Evolutionary conservation across 1,140 invertebrate genomes (phyloP).

Genomic region (Uloborus diversus): DNA sequence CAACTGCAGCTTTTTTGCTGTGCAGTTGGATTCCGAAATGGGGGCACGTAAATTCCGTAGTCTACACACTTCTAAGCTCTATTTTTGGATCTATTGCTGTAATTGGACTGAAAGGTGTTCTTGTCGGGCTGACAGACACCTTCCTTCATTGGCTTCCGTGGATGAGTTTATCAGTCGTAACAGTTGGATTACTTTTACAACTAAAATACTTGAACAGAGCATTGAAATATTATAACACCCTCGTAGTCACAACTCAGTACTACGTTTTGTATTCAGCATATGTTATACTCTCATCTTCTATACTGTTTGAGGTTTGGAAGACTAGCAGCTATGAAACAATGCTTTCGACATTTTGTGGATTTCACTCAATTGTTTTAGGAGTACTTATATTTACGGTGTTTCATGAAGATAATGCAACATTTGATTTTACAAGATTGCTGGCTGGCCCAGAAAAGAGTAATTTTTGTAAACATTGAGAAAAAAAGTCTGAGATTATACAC

Average conservation of each 20-base stretch:
- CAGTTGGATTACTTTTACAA: neutral
- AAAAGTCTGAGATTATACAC: no score
- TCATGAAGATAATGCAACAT: constrained; percentile 16
- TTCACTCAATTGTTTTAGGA: constrained; percentile 5
- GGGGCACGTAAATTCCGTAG: constrained; percentile 7
- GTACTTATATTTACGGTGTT: constrained; percentile 32
- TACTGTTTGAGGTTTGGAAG: constrained; percentile 39
- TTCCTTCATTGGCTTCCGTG: constrained; percentile 31
- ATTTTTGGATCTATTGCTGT: constrained; percentile 36
- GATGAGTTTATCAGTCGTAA: neutral
- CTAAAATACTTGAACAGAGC: constrained; percentile 34
- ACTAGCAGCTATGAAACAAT: constrained; percentile 5
- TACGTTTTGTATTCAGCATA: constrained; percentile 24
- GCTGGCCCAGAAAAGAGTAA: constrained; percentile 4
- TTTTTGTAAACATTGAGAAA: no score
- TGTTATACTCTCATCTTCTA: constrained; percentile 19
- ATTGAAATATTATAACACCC: constrained; percentile 13
- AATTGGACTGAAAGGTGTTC: constrained; percentile 23
- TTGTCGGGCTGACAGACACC: constrained; percentile 14
- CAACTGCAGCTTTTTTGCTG: neutral
- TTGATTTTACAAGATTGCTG: constrained; percentile 21
- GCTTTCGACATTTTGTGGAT: neutral
- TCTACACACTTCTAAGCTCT: constrained; percentile 23
- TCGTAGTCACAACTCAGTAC: constrained; percentile 37
- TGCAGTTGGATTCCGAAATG: constrained; percentile 9